Base-by-base conservation (phyloP, 2,113 vertebrate species). In the Echinops telfairi region DNA sequence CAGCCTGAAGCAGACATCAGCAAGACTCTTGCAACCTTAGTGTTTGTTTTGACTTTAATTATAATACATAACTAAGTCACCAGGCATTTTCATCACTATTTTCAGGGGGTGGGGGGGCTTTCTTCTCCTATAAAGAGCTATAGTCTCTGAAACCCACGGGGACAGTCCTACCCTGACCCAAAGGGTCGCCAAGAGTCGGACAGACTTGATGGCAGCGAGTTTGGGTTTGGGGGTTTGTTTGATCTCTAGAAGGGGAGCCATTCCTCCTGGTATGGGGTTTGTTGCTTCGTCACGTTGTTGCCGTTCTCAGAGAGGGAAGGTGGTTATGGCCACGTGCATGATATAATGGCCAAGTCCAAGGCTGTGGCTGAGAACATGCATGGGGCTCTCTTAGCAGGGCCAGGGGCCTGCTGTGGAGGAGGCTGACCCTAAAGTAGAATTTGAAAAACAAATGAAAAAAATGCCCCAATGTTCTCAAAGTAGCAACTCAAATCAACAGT, bases 1-100 rank as follows among this genome's bases (percentile, higher is more conserved):
- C 88, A 96, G 75, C 64, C 70, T 12, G 76, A 91, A 53, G 85
- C 76, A 20, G 60, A 84, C 23, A 81, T 80, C 85, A 38, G 71
- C 76, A 89, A 92, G 80, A 76, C 75, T 66, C 89, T 87, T 86
- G 86, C 75, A 58, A 60, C 43, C 1, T 23, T 43, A 29, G 33
- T 36, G 58, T 80, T 70, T 77, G 60, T 64, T 96, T 80, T 33
- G 38, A n/a, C 53, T 94, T 88, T 77, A n/a, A n/a, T n/a, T n/a
- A n/a, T 73, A 81, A 91, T 70, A 83, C 80, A 19, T 70, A 75
- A 86, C 78, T 82, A 86, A 82, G 57, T 36, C 75, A 29, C 36
- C 58, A 88, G 57, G 47, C n/a, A 60, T 64, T 83, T 90, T 80
- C 71, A 83, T 89, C 40, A 53, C 11, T 4, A 5, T 85, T 22